A percentile compares a stretch with the other conserved stretches of the same genome.
These are phyloP conservation scores for Gibbula magus DNA, from an alignment of 2,888 invertebrate species.

Conservation along the genomic window DNA sequence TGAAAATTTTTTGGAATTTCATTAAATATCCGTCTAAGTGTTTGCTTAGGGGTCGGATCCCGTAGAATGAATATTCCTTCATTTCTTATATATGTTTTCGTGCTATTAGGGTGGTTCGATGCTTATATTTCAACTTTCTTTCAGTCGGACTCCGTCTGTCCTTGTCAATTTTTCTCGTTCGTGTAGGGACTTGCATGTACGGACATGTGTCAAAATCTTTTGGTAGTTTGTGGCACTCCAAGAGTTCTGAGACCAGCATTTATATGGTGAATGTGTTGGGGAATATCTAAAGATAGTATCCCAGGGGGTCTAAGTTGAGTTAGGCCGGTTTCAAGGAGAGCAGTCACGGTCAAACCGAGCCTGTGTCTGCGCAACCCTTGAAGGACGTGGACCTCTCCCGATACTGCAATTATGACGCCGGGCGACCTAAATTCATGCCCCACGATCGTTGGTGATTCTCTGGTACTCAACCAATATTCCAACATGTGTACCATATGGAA, in stretches of 20 bases:
- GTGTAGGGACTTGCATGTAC: constrained; percentile 66
- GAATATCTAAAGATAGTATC: not conserved
- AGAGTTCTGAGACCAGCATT: not conserved
- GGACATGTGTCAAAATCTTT: constrained; percentile 58
- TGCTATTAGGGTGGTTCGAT: not conserved
- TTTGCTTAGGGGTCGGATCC: constrained; percentile 34
- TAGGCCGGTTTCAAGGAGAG: constrained; percentile 24
- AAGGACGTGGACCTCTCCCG: constrained; percentile 46
- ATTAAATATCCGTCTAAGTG: constrained; percentile 28
- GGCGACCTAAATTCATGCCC: constrained; percentile 66
- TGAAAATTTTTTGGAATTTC: constrained; percentile 55
- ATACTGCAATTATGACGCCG: constrained; percentile 61
- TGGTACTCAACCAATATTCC: constrained; percentile 58
- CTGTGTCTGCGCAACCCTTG: constrained; percentile 23
- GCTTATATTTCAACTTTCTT: constrained; percentile 26
- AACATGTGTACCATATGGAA: constrained; percentile 64
- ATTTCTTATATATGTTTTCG: constrained; percentile 31
- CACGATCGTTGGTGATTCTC: constrained; percentile 58
- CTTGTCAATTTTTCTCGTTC: constrained; percentile 47
- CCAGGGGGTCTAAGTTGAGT: not conserved
- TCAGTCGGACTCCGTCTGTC: constrained; percentile 2
- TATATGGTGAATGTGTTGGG: not conserved
- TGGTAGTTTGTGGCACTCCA: not conserved
- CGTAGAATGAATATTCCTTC: constrained; percentile 36
- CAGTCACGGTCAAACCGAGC: constrained; percentile 26